phyloP scores from a whole-genome alignment of 2,888 invertebrate species.

The Leptinotarsa rubiginosa region DNA sequence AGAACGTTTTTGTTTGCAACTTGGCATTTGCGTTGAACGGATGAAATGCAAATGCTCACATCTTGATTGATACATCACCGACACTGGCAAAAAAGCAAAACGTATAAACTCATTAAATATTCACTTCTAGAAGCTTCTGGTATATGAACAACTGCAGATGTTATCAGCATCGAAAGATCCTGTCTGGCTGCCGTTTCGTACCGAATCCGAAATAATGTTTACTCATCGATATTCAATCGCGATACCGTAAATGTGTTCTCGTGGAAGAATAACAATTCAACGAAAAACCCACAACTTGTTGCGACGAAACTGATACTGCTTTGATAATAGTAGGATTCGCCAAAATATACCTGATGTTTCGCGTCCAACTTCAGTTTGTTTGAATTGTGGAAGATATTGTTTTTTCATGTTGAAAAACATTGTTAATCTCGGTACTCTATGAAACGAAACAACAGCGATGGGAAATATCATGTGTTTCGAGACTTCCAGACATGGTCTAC shows the following conservation, averaged over 20 bases:
- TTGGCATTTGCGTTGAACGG: conserved; percentile 4
- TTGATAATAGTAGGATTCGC: background rate
- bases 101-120: background rate
- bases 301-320: conserved; percentile 10
- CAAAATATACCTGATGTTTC: background rate
- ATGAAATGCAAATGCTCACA: conserved; percentile 10
- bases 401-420: background rate
- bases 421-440: no score
- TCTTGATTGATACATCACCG: conserved; percentile 20
- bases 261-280: conserved; percentile 18
- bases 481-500: no score
- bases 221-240: conserved; percentile 18
- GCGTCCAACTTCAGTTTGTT: background rate
- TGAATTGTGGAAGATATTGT: background rate
- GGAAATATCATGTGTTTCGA: no score
- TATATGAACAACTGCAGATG: conserved; percentile 18
- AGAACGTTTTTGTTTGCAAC: background rate
- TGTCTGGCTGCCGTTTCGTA: conserved; percentile 11
- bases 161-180: conserved; percentile 18
- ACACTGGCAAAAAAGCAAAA: conserved; percentile 11
- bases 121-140: background rate
- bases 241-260: conserved; percentile 12
- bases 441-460: no score
- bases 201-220: conserved; percentile 14
- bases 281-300: conserved; percentile 12